phyloP scores from a whole-genome alignment of 2,888 invertebrate species.

The Cybosia mesomella region DNA sequence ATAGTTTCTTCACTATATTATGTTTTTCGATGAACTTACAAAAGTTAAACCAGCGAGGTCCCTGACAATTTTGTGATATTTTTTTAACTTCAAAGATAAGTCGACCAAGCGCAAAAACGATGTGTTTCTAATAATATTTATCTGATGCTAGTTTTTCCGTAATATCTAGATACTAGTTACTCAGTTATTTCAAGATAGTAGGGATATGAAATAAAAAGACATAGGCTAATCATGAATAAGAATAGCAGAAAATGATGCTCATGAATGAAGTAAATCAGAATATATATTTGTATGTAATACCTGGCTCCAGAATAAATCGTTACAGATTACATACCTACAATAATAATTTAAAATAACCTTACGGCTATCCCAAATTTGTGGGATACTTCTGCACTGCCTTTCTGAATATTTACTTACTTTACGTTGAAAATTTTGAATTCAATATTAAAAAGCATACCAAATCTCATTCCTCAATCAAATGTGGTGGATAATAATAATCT shows the following conservation, averaged over 20 bases:
- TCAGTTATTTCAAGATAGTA: neutral
- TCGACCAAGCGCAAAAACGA: neutral
- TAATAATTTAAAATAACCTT: too few species aligned
- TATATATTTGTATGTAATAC: neutral
- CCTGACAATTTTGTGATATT: slow-evolving; percentile 37
- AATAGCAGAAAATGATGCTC: neutral
- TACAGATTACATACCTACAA: too few species aligned
- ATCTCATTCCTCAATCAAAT: too few species aligned
- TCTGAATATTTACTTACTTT: too few species aligned
- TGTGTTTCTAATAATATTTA: neutral
- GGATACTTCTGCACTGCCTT: too few species aligned
- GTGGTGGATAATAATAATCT: too few species aligned
- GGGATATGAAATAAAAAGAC: neutral
- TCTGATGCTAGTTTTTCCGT: slow-evolving; percentile 1
- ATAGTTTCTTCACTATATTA: slow-evolving; percentile 76
- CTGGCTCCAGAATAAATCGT: too few species aligned
- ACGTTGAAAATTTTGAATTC: too few species aligned
- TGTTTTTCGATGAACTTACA: slow-evolving; percentile 60
- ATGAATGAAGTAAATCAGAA: neutral
- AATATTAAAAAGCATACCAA: too few species aligned
- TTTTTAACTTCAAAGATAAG: slow-evolving; percentile 1
- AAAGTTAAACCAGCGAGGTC: slow-evolving; percentile 58
- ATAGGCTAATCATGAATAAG: too few species aligned
- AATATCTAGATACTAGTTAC: neutral
- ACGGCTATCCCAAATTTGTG: too few species aligned